Evolutionary conservation across 2,888 invertebrate genomes (phyloP).

Genomic region (Clistopyga incitator): DNA sequence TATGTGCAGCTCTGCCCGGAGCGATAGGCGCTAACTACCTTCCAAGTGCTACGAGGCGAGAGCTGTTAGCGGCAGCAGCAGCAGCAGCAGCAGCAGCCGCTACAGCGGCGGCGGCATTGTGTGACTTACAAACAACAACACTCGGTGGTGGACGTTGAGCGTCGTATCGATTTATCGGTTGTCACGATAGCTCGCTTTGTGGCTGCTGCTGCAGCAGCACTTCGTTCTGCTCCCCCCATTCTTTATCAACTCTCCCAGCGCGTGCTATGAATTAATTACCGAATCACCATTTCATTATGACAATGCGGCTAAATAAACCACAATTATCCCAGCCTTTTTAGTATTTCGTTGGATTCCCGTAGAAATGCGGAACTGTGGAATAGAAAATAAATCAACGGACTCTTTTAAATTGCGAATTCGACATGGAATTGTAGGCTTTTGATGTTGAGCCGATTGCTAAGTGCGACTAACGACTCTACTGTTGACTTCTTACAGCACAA

Average conservation of each 20-base stretch:
- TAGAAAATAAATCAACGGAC: not conserved
- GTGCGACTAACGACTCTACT: too few relatives aligned
- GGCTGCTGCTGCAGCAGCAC: slow-evolving; percentile 12
- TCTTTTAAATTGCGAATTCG: too few relatives aligned
- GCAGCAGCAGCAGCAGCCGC: slow-evolving; percentile 4
- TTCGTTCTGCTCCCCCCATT: not conserved
- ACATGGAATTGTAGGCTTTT: too few relatives aligned
- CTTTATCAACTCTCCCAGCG: slow-evolving; percentile 41
- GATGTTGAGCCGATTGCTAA: too few relatives aligned
- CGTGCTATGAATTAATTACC: slow-evolving; percentile 49
- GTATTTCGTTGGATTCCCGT: slow-evolving; percentile 15
- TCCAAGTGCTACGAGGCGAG: slow-evolving; percentile 31
- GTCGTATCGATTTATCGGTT: slow-evolving; percentile 64
- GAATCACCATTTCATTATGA: slow-evolving; percentile 51
- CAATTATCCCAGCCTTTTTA: slow-evolving; percentile 46
- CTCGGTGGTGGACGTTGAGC: slow-evolving; percentile 36
- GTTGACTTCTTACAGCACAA: too few relatives aligned
- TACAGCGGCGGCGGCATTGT: slow-evolving; percentile 55
- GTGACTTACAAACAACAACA: slow-evolving; percentile 62
- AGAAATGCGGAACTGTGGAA: slow-evolving; percentile 10
- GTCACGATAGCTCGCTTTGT: slow-evolving; percentile 56
- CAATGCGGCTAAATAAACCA: slow-evolving; percentile 36
- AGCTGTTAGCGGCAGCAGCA: slow-evolving; percentile 20
- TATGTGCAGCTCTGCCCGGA: slow-evolving; percentile 39
- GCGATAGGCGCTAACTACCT: slow-evolving; percentile 70